Base-by-base conservation (phyloP, 2,113 vertebrate genomes). In the Mus spicilegus region DNA sequence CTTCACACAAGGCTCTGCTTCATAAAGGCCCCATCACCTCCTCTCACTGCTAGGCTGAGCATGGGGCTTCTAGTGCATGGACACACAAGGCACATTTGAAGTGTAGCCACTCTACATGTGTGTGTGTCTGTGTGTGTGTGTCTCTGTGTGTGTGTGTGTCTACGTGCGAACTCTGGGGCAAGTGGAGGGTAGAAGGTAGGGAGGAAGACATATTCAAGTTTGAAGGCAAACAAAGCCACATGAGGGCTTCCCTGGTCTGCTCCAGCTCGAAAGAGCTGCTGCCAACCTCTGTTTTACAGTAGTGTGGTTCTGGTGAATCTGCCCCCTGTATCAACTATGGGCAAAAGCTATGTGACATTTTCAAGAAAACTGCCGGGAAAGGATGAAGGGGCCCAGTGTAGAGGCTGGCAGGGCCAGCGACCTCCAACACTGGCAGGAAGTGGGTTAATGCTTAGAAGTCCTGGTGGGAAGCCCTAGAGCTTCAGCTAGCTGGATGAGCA, bases 401-500 rank as follows among this genome's bases (percentile, higher is more conserved):
- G 22, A 42, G 77, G 3, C 14, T 5, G 17, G 26, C 63, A 86
- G 61, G 39, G 39, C 19, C 42, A 6, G 6, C 19, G 61, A 7
- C 7, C 26, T 26, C 20, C 0, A 2, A 16, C 6, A 2, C 33
- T 4, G 2, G 17, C 22, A 4, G n/a, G 6, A 36, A 13, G 17
- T 51, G 19, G 63, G 69, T 51, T 87, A 67, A 67, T 33, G 7
- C 63, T 36, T 87, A 51, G 63, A 8, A 7, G 42, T 13, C 10
- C n/a, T 2, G 69, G 33, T 89, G 12, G 26, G 49, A n/a, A 30
- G 51, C 24, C 67, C 56, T 0, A 5, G 78, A 26, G 82, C 4
- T 8, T 85, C 26, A 30, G 39, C 20, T 16, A 3, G 28, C 22
- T 3, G 4, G 49, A 51, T 1, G 7, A 5, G 4, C 0, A 2